Base-by-base conservation (phyloP, 2,113 vertebrate species). In the Prolemur simus region DNA sequence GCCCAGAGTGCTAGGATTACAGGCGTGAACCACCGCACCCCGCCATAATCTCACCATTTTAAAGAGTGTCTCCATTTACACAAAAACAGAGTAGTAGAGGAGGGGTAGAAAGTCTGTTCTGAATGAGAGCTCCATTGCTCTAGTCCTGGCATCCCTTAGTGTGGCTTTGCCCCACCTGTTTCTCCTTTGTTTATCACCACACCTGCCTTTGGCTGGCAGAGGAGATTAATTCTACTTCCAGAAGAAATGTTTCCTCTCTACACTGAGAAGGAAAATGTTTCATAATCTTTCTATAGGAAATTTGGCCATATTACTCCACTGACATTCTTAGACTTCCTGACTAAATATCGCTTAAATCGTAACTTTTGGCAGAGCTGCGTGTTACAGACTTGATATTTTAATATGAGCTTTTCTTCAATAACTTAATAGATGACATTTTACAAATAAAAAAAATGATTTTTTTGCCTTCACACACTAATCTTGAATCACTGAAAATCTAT, bases 251-350 rank as follows among this genome's bases (percentile, higher is more conserved):
- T 92, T 82, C 73, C 87, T 45, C 87, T 97, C 87, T 86, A 64
- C 77, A 56, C 92, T 14, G 0, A 42, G 94, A 96, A 95, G 93
- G 85, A 29, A 96, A 96, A 92, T 56, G 71, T 96, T 47, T 94
- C 90, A 86, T 94, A 97, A 95, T 92, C 12, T n/a, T 85, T 21
- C 89, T 93, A 92, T 54, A 4, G 92, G 80, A 97, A 97, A 91
- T 54, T 85, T 95, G 89, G 96, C 92, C 84, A 63, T 96, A 87
- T 87, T 10, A 96, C 45, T 97, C 84, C 90, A 84, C 73, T 96
- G 96, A 97, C 92, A 3, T 95, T 97, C 94, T 98, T 95, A 96
- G 85, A 92, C 93, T 98, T 93, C 82, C 93, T 98, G 98, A 32
- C 94, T 96, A 97, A 96, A 69, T 89, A 66, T 71, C 88, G 17